Conservation (phyloP, 2,113 vertebrate genomes). For the Ctenodactylus gundi region DNA sequence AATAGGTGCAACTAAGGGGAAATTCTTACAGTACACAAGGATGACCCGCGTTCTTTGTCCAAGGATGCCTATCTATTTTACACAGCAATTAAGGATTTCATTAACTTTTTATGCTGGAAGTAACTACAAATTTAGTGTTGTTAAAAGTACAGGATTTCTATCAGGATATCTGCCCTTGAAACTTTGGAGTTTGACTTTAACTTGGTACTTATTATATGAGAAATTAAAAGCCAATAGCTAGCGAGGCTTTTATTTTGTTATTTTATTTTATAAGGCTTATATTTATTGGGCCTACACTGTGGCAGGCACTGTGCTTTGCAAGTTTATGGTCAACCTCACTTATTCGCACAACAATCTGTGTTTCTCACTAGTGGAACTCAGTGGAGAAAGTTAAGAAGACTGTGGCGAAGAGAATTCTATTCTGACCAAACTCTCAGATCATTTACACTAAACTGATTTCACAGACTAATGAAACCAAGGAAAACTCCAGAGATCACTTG, state of each 20-base stretch:
- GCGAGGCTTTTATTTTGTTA: not conserved
- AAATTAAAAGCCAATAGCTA: not conserved
- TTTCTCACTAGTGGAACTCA: not conserved
- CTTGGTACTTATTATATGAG: not conserved
- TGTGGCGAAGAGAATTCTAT: not conserved
- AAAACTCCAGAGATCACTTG: not conserved
- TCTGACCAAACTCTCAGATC: slow-evolving; percentile 30
- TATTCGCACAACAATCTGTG: not conserved
- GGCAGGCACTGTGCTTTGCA: not conserved
- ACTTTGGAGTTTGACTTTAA: not conserved
- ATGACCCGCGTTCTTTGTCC: not conserved
- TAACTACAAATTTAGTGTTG: not conserved
- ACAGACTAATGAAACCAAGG: slow-evolving; percentile 15
- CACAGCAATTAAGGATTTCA: not conserved
- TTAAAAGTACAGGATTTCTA: slow-evolving; percentile 34
- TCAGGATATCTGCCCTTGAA: not conserved
- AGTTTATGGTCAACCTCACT: not conserved
- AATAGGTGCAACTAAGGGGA: slow-evolving; percentile 34
- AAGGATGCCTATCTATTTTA: not conserved
- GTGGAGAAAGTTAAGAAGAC: not conserved
- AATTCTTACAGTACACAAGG: slow-evolving; percentile 5
- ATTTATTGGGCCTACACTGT: not conserved
- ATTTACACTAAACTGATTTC: not conserved
- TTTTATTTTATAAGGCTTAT: not conserved
- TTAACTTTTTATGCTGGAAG: not conserved